Evolutionary conservation across 2,113 vertebrate genomes (phyloP).

Genomic region (Notiomystis cincta): DNA sequence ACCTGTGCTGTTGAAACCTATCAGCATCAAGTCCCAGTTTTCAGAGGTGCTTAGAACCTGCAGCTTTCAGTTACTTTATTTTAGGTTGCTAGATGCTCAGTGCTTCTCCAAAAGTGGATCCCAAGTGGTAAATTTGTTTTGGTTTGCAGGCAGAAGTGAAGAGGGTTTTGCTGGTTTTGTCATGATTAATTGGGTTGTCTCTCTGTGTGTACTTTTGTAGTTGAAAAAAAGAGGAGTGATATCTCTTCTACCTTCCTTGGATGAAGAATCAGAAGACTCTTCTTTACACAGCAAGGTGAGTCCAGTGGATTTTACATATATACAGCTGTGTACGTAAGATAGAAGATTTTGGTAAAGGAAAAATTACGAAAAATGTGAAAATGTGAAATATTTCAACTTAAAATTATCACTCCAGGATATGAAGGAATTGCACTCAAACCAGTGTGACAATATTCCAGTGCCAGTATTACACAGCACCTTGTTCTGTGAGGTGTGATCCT

Average conservation of each 20-base stretch:
- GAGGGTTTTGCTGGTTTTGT: background rate
- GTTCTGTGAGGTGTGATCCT: background rate
- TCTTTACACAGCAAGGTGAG: conserved; percentile 66
- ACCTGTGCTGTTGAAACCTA: background rate
- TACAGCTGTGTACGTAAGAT: background rate
- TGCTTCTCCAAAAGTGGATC: background rate
- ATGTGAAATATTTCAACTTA: background rate
- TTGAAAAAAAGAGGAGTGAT: conserved; percentile 55
- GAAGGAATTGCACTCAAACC: background rate
- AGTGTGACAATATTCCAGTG: background rate
- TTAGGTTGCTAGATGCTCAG: background rate
- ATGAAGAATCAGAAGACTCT: conserved; percentile 73
- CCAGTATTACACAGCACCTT: background rate
- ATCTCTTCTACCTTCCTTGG: conserved; percentile 68
- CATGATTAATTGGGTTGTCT: background rate
- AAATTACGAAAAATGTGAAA: background rate
- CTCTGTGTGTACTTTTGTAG: conserved; percentile 48
- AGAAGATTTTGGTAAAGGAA: background rate
- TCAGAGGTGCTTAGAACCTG: background rate
- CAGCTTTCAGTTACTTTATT: background rate
- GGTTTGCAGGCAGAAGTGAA: background rate
- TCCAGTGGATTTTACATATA: background rate
- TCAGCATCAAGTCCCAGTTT: background rate
- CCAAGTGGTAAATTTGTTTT: background rate
- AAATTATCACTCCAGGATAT: background rate